Conservation (phyloP, 2,113 vertebrate genomes). For the Sciurus niger region DNA sequence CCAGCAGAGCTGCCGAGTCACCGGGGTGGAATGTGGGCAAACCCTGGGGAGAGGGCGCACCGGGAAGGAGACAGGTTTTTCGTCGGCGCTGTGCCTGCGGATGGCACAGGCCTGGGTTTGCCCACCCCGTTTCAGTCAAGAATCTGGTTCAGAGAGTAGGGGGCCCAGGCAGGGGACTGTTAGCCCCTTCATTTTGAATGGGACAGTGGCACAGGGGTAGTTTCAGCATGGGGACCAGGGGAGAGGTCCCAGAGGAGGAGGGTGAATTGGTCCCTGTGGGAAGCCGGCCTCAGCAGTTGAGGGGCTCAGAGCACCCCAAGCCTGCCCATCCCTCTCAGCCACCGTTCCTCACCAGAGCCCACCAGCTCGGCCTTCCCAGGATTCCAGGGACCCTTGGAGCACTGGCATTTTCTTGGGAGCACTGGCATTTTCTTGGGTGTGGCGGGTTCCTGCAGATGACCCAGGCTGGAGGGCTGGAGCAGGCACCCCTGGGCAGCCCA, state of each 20-base stretch:
- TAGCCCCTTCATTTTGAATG: neutral
- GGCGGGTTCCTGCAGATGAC: neutral
- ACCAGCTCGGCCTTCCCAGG: neutral
- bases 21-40: constrained; percentile 33
- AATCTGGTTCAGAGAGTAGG: neutral
- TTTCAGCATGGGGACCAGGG: neutral
- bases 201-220: neutral
- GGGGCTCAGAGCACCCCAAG: neutral
- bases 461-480: too few species aligned
- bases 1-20: neutral
- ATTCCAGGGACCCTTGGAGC: neutral
- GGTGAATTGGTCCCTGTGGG: too few species aligned
- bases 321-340: neutral
- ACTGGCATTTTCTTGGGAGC: neutral
- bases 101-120: neutral
- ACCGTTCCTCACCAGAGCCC: neutral
- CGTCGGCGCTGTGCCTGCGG: neutral
- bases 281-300: neutral
- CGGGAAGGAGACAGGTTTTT: neutral
- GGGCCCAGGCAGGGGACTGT: neutral
- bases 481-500: too few species aligned
- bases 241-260: neutral
- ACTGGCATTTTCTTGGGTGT: neutral
- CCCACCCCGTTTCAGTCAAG: too few species aligned
- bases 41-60: neutral